Evolutionary conservation across 2,113 vertebrate genomes (phyloP).

Genomic region (Plestiodon gilberti): DNA sequence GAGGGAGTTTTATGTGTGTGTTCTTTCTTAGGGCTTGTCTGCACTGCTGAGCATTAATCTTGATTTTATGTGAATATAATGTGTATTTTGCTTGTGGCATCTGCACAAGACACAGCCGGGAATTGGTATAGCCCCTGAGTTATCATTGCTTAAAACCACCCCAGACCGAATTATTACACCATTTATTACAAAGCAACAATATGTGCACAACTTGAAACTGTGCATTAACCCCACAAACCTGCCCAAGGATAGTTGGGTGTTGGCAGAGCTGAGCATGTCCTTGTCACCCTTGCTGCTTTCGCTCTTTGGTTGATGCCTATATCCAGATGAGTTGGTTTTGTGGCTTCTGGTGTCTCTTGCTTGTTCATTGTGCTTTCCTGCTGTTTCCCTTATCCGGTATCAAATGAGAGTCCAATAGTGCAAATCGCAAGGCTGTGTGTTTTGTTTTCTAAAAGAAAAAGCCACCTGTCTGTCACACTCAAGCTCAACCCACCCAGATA

Average conservation of each 20-base stretch:
- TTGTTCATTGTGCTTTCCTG: not conserved
- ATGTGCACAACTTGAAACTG: not conserved
- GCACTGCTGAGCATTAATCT: slow-evolving; percentile 10
- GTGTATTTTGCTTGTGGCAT: slow-evolving; percentile 2
- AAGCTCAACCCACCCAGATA: not conserved
- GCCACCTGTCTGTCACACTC: not conserved
- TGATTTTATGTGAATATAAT: slow-evolving; percentile 20
- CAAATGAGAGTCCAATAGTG: not conserved
- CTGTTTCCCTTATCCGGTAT: not conserved
- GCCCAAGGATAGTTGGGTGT: not conserved
- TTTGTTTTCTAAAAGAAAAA: not conserved
- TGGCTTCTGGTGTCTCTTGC: not conserved
- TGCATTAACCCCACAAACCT: slow-evolving; percentile 1
- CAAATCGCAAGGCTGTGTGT: not conserved
- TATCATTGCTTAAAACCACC: slow-evolving; percentile 8
- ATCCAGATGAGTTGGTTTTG: not conserved
- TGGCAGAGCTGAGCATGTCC: not conserved
- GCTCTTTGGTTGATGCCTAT: not conserved
- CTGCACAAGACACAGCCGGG: not conserved
- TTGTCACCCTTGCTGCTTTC: not conserved
- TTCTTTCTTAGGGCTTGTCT: not conserved
- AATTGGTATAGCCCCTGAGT: not conserved
- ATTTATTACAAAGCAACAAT: slow-evolving; percentile 13
- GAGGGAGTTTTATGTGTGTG: not conserved
- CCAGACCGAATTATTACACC: slow-evolving; percentile 11